These are phyloP conservation scores for Neosalanx taihuensis DNA, from an alignment of 2,797 vertebrate species.

Conservation along the genomic window DNA sequence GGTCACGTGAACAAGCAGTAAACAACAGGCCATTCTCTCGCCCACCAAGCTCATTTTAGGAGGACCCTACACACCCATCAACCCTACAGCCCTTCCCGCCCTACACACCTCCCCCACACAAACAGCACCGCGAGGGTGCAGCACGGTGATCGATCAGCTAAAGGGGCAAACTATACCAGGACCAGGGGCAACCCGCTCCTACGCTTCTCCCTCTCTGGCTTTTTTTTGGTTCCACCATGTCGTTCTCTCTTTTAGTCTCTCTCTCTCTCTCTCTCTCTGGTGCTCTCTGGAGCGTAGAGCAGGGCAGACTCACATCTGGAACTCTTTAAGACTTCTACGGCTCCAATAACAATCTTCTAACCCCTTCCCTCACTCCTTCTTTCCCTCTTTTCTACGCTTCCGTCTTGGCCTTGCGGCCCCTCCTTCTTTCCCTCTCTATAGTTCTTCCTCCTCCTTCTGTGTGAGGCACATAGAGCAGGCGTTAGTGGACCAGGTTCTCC, in stretches of 20 bases:
- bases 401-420: constrained; percentile 24
- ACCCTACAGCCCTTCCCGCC: background rate
- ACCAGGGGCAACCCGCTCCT: constrained; percentile 28
- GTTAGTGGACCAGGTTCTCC: constrained; percentile 67
- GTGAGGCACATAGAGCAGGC: constrained; percentile 38
- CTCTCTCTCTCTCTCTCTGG: constrained; percentile 38
- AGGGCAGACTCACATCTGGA: constrained; percentile 76
- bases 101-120: background rate
- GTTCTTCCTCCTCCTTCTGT: constrained; percentile 32
- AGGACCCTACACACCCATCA: constrained; percentile 14
- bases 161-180: constrained; percentile 27
- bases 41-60: constrained; percentile 61
- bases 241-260: constrained; percentile 18
- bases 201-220: constrained; percentile 45
- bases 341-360: constrained; percentile 72
- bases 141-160: constrained; percentile 33
- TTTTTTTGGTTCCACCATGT: background rate
- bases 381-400: constrained; percentile 12
- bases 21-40: constrained; percentile 68
- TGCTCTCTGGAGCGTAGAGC: constrained; percentile 3
- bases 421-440: background rate
- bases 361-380: constrained; percentile 21
- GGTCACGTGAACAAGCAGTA: constrained; percentile 42
- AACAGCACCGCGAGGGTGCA: constrained; percentile 9
- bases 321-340: constrained; percentile 77